These are phyloP conservation scores for Psophia crepitans DNA, from an alignment of 2,113 vertebrate genomes.

Conservation along the genomic window DNA sequence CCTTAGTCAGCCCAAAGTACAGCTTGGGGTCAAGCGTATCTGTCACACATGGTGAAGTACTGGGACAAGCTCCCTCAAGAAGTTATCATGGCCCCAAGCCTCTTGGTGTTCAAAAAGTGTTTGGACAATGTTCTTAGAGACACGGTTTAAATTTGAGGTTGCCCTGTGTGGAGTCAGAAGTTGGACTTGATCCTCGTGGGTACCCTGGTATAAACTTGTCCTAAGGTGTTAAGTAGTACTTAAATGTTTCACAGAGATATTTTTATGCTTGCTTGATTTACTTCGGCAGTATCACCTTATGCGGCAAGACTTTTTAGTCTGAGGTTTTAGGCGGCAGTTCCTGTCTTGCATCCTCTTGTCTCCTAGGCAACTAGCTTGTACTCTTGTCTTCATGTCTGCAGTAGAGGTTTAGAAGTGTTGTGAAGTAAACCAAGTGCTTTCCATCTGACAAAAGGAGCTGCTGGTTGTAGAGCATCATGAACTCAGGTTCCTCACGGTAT, in stretches of 20 bases:
- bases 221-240: background rate
- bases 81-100: background rate
- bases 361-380: background rate
- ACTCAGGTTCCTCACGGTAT: fast-evolving
- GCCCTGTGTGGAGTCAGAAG: background rate
- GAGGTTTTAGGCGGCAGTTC: background rate
- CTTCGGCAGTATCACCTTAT: background rate
- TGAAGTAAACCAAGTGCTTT: background rate
- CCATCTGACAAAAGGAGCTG: background rate
- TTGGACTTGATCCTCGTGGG: background rate
- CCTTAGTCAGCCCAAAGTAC: background rate
- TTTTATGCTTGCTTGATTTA: background rate
- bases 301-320: background rate
- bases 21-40: too few species aligned
- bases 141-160: background rate
- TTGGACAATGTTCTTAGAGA: background rate
- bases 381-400: too few species aligned
- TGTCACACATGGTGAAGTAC: too few species aligned
- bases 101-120: background rate
- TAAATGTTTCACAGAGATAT: background rate
- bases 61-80: background rate
- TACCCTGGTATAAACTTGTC: background rate
- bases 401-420: background rate
- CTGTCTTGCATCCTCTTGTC: background rate
- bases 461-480: background rate